Percentiles rank a stretch among this genome's conserved stretches.
phyloP scores from a whole-genome alignment of 2,888 invertebrate species.

The Drosophila suboccidentalis region DNA sequence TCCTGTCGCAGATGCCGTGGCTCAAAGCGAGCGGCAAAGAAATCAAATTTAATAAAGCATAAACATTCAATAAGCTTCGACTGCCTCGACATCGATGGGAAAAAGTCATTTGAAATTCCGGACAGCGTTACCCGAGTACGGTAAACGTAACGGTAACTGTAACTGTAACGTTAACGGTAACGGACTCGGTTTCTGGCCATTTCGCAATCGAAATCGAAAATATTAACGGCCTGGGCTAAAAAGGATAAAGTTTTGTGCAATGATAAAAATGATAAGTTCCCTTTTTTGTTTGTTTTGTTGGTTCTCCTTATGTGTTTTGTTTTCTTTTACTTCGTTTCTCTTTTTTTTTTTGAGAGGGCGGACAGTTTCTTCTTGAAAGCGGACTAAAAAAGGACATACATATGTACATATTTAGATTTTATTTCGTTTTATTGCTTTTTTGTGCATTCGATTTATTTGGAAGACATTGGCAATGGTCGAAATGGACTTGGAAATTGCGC shows the following conservation, averaged over 20 bases:
- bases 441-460: conserved; percentile 82
- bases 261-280: conserved; percentile 80
- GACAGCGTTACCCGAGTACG: conserved; percentile 49
- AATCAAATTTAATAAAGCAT: conserved; percentile 86
- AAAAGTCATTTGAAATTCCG: conserved; percentile 82
- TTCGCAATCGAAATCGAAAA: conserved; percentile 75
- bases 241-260: conserved; percentile 82
- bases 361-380: conserved; percentile 28
- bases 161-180: conserved; percentile 43
- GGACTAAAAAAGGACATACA: conserved; percentile 67
- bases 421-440: conserved; percentile 82
- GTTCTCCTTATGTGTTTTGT: conserved; percentile 18
- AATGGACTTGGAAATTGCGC: conserved; percentile 81
- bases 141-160: conserved; percentile 39
- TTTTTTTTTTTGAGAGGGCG: conserved; percentile 1
- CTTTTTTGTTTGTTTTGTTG: conserved; percentile 21
- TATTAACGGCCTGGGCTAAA: conserved; percentile 75
- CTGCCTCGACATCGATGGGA: conserved; percentile 37
- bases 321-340: conserved; percentile 6
- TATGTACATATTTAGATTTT: conserved; percentile 78
- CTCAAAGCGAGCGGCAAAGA: conserved; percentile 60
- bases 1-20: conserved; percentile 38
- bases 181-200: conserved; percentile 49
- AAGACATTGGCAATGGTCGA: conserved; percentile 76
- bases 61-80: conserved; percentile 85